Evolutionary conservation across 1,140 invertebrate genomes (phyloP), one percentile per base, ranked within the genome.

Genomic region (Zaprionus ghesquierei): DNA sequence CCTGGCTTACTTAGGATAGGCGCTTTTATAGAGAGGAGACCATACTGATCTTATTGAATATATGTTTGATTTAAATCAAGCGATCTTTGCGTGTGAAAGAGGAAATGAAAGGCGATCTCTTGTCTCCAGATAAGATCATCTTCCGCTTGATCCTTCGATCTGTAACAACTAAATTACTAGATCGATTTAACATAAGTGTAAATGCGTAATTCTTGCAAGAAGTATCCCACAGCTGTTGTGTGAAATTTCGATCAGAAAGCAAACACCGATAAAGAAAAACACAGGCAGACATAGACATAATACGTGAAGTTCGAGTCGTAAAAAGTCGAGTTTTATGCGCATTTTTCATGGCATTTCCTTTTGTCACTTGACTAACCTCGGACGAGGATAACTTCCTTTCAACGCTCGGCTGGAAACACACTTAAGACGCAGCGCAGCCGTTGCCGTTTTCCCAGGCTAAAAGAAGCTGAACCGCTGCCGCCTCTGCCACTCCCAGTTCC

Each of bases 331-430:
- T 75, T 82, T 84, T 84, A 84, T 79, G 62, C 61, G 25, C 27
- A 50, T 77, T 70, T 75, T 74, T 38, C 66, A 63, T 56, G 69
- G 62, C 73, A 68, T 78, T 81, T 84, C 71, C 80, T 68, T 84
- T 84, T 79, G 71, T 72, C 58, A 77, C 59, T 62, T 38, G 44
- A 44, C 64, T 63, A 50, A 63, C 60, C 66, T 78, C 50, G 62
- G 22, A 12, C n/a, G 23, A 75, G 79, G 79, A 84, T 79, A 61
- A 72, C 80, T 82, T 79, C 80, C 73, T 84, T 82, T 82, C 33
- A 62, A 35, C 58, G 44, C 29, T 15, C 41, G 41, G 12, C 23
- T 20, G 25, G 20, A 13, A 29, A 13, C 20, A 13, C 20, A 22
- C 44, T 61, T 68, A 9, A 23, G 23, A 46, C 10, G 15, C 35